Base-by-base conservation (phyloP, 2,113 vertebrate genomes). In the Sporophila hypoxantha region DNA sequence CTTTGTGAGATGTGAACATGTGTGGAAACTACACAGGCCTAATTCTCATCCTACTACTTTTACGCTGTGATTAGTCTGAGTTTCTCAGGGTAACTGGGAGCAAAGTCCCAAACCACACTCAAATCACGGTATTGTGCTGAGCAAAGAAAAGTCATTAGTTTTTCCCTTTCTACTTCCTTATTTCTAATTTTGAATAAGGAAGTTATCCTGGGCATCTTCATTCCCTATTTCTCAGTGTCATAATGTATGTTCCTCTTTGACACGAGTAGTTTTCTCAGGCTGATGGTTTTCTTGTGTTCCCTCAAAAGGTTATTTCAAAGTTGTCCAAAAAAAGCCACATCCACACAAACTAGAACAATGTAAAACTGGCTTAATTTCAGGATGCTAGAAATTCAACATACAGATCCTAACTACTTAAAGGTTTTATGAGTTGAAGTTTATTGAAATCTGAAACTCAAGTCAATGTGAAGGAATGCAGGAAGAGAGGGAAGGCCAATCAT, bases 141-240 rank as follows among this genome's bases (percentile, higher is more conserved):
- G 85, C 79, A 80, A 90, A 92, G 78, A 56, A 80, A 87, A 91
- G 46, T 77, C 39, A 89, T 80, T 85, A 13, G 32, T 85, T 89
- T 95, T 94, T 71, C 87, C 91, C 36, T 87, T 92, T 85, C 46
- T 76, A 85, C 46, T 95, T 95, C 92, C 93, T 81, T 75, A 85
- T 93, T 95, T 95, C 92, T 95, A 93, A 87, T 91, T 94, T 80
- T 89, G 79, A 85, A 94, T 82, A 77, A 82, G 85, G 89, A 94
- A 95, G 87, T 61, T 92, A 65, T 60, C 62, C 57, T 57, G 53
- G 23, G 59, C 53, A 83, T 79, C 50, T 90, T 94, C 61, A 90
- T 67, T 37, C 69, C 59, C 39, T 77, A 10, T 68, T 89, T 88
- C 53, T 93, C 25, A 80, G 20, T 87, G 78, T 80, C 49, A 89